Percentiles rank a stretch among this genome's conserved stretches.
Conservation (phyloP, 2,888 invertebrate genomes). For the Sminthurinus aureus region DNA sequence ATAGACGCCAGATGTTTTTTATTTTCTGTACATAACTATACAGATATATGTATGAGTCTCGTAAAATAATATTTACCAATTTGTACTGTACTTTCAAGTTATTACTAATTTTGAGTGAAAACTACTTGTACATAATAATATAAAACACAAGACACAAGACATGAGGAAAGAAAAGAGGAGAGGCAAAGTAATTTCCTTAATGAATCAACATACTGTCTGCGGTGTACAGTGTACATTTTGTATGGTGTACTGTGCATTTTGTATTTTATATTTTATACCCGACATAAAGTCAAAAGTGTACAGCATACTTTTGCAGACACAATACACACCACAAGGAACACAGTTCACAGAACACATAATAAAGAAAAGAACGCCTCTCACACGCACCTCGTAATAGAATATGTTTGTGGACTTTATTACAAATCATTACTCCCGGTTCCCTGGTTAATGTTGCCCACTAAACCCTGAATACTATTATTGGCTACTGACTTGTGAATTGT, state of each 20-base stretch:
- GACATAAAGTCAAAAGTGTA: neutral
- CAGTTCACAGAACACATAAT: no score
- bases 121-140: neutral
- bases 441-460: no score
- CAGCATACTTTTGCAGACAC: neutral
- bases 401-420: no score
- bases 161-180: slow-evolving; percentile 3
- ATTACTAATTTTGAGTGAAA: neutral
- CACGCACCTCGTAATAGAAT: no score
- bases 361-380: no score
- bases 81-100: neutral
- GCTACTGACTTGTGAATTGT: no score
- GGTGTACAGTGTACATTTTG: no score
- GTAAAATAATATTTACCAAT: neutral
- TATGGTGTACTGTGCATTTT: no score
- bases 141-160: neutral
- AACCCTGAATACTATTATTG: no score
- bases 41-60: neutral
- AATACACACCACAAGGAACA: neutral
- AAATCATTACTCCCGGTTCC: no score
- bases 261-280: slow-evolving; percentile 3
- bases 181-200: slow-evolving; percentile 31
- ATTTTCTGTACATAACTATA: neutral
- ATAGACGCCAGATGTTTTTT: neutral
- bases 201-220: slow-evolving; percentile 14